phyloP scores from a whole-genome alignment of 2,797 vertebrate genomes.

The Okamejei kenojei region DNA sequence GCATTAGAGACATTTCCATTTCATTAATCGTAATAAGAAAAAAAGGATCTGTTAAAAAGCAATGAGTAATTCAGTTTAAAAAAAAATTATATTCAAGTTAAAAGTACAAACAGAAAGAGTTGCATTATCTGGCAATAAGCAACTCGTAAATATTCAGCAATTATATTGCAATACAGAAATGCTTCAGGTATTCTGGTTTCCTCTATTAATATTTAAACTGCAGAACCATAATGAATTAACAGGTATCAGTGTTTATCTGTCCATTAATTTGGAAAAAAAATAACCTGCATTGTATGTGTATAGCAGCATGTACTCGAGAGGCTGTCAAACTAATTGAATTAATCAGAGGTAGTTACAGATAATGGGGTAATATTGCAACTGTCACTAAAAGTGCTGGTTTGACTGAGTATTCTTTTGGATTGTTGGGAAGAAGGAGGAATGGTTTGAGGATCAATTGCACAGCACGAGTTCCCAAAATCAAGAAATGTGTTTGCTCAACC shows the following conservation, averaged over 20 bases:
- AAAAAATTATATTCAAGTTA: constrained; percentile 86
- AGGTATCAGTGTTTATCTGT: constrained; percentile 58
- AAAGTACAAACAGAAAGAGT: constrained; percentile 72
- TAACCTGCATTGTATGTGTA: constrained; percentile 65
- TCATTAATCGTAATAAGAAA: constrained; percentile 65
- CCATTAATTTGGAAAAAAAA: constrained; percentile 50
- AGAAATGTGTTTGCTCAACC: constrained; percentile 23
- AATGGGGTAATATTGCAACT: constrained; percentile 75
- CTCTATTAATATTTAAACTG: constrained; percentile 59
- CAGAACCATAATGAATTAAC: constrained; percentile 47
- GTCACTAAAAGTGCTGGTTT: constrained; percentile 68
- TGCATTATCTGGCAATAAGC: constrained; percentile 50
- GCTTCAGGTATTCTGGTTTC: constrained; percentile 58
- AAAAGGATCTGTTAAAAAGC: constrained; percentile 70
- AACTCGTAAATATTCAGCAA: constrained; percentile 56
- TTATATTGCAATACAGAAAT: constrained; percentile 61
- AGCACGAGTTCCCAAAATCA: constrained; percentile 3
- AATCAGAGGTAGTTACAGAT: constrained; percentile 90
- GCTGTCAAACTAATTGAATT: constrained; percentile 66
- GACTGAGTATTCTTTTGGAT: constrained; percentile 54
- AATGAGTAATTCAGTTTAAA: constrained; percentile 74
- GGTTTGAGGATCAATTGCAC: constrained; percentile 41
- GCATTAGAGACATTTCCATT: constrained; percentile 63
- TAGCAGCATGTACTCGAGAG: constrained; percentile 74
- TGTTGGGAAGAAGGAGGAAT: constrained; percentile 46